phyloP scores from a whole-genome alignment of 2,113 vertebrate genomes.

The Pterocles gutturalis region DNA sequence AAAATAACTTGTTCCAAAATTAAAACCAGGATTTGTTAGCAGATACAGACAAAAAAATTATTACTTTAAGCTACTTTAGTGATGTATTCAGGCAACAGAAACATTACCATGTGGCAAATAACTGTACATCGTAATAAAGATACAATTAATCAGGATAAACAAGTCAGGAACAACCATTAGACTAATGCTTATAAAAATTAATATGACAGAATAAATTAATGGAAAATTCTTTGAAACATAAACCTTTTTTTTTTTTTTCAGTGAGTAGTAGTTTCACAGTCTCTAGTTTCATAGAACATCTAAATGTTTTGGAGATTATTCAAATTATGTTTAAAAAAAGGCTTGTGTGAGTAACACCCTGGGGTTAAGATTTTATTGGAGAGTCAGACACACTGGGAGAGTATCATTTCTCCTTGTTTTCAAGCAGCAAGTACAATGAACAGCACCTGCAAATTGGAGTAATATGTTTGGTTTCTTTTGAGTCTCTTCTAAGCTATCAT shows the following conservation, averaged over 20 bases:
- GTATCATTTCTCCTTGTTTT: neutral
- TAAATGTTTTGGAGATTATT: neutral
- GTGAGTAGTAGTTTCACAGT: neutral
- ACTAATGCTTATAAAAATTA: neutral
- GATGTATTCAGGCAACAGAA: neutral
- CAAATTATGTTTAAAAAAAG: neutral
- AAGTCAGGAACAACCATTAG: neutral
- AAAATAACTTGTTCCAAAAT: neutral
- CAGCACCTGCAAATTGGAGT: neutral
- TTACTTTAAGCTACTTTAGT: neutral
- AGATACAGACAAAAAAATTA: neutral
- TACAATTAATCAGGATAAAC: neutral
- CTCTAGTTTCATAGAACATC: neutral
- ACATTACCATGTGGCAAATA: neutral
- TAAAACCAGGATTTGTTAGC: neutral
- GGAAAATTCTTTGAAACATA: neutral
- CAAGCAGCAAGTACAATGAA: neutral
- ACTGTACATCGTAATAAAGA: neutral
- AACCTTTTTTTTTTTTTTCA: neutral
- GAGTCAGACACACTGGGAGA: neutral
- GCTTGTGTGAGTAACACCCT: neutral
- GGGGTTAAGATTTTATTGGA: slow-evolving; percentile 6
- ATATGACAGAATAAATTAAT: neutral
- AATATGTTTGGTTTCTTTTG: neutral
- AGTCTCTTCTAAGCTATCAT: neutral